Base-by-base conservation (phyloP, 2,888 invertebrate species). In the Ectropis crepuscularia region DNA sequence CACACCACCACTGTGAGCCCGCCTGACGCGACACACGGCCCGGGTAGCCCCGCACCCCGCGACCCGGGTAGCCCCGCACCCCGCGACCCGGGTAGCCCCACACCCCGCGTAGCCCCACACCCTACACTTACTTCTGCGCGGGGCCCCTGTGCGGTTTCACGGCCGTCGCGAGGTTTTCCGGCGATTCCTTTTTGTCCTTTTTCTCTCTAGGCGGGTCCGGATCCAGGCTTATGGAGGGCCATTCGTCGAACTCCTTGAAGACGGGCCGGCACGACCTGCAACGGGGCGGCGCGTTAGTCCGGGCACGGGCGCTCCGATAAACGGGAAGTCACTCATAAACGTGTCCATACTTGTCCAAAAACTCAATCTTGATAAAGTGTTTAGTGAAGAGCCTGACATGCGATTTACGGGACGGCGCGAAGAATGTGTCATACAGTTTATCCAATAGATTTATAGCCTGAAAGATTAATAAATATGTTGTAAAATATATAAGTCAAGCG, bases 301-400 rank as follows among this genome's bases (percentile, higher is more conserved):
- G 4, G 16, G 46, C 59, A 55, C 46, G 50, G 8, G 6, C 45
- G 50, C 37, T 10, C 38, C 81, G 83, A 43, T 48, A 58, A 75
- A 63, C 38, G 51, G 45, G 47, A 53, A 54, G 41, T 55, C 39
- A 46, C 51, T 54, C 37, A 63, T 66, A 63, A 63, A 70, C 58
- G 64, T 38, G 76, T 80, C 79, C 89, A 89, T 93, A 95, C 95
- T 95, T 94, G 86, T 94, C 93, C 86, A 94, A 92, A 81, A 95
- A 94, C 82, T 96, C 96, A 84, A 96, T 95, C 93, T 96, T 96
- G 79, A 96, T 93, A 86, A 94, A 96, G 76, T 95, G 94, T 79
- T 94, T 94, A 87, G 94, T 95, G 76, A 96, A 92, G 82, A 92
- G 88, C 78, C 93, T 94, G 82, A 94, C 90, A 84, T 94, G 94